These are phyloP conservation scores for Proctacanthus coquilletti DNA, from an alignment of 1,140 invertebrate genomes.

Conservation along the genomic window DNA sequence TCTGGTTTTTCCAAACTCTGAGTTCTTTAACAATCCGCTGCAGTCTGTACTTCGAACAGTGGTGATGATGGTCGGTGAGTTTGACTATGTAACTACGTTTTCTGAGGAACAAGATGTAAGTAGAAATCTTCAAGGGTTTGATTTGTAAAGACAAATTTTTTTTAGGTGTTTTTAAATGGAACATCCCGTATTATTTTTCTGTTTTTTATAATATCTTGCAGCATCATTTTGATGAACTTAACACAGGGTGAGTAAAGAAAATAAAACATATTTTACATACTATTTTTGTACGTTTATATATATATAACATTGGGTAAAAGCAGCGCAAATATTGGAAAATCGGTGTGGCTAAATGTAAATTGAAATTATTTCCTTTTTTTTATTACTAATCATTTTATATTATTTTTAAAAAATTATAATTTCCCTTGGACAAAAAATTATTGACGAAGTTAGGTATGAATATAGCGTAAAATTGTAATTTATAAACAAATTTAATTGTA, in stretches of 20 bases:
- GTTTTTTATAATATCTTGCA: not conserved
- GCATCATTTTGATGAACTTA: slow-evolving; percentile 3
- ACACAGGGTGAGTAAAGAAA: not conserved
- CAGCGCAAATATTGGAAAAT: too few species aligned
- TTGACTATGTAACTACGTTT: slow-evolving; percentile 34
- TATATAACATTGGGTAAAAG: too few species aligned
- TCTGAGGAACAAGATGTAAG: slow-evolving; percentile 5
- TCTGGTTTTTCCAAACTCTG: slow-evolving; percentile 31
- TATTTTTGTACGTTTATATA: too few species aligned
- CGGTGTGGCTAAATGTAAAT: too few species aligned
- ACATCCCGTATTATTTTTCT: not conserved
- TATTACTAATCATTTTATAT: too few species aligned
- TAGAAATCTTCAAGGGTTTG: not conserved
- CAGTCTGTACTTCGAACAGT: slow-evolving; percentile 33
- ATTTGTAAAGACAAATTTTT: not conserved
- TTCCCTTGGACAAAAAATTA: too few species aligned
- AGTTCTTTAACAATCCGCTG: slow-evolving; percentile 31
- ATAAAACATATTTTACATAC: not conserved
- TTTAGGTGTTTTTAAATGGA: not conserved
- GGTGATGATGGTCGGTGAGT: slow-evolving; percentile 45
- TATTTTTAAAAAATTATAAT: too few species aligned
- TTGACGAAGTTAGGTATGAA: too few species aligned
- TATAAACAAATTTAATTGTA: too few species aligned
- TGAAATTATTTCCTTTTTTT: too few species aligned
- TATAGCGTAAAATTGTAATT: too few species aligned